phyloP scores from a whole-genome alignment of 2,888 invertebrate species.

The Neoaliturus tenellus region DNA sequence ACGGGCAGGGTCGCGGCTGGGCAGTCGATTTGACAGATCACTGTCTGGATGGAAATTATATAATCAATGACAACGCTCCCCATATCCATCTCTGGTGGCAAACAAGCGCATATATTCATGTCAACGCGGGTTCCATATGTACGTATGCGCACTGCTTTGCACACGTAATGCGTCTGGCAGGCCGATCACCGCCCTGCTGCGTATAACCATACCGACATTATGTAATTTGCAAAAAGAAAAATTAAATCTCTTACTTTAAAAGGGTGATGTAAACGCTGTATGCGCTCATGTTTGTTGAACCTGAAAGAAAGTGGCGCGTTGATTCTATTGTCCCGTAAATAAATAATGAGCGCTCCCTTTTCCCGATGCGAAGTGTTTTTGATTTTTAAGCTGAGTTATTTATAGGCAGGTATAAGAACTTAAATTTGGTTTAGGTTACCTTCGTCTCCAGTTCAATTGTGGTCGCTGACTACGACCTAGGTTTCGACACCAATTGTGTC shows the following conservation, averaged over 20 bases:
- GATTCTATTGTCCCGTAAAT: neutral
- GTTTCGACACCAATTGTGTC: too few species aligned
- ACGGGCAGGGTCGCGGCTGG: neutral
- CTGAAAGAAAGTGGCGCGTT: neutral
- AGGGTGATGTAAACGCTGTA: neutral
- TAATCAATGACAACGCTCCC: slow-evolving; percentile 26
- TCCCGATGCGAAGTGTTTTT: too few species aligned
- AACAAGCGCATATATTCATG: slow-evolving; percentile 35
- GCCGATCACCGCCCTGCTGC: neutral
- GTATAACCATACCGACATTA: neutral
- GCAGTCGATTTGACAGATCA: neutral
- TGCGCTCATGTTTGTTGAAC: slow-evolving; percentile 1
- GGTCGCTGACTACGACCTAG: too few species aligned
- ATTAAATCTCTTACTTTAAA: neutral
- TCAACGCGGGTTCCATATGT: slow-evolving; percentile 4
- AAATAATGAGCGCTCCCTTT: neutral
- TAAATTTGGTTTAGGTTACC: too few species aligned
- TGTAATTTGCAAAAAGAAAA: slow-evolving; percentile 22
- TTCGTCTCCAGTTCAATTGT: too few species aligned
- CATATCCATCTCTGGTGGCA: slow-evolving; percentile 12
- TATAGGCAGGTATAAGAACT: too few species aligned
- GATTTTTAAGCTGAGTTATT: too few species aligned
- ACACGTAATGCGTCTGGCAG: neutral
- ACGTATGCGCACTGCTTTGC: neutral
- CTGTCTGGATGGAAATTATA: slow-evolving; percentile 22